These are phyloP conservation scores for Hormaphis cornu DNA, from an alignment of 1,140 invertebrate genomes.

Conservation along the genomic window DNA sequence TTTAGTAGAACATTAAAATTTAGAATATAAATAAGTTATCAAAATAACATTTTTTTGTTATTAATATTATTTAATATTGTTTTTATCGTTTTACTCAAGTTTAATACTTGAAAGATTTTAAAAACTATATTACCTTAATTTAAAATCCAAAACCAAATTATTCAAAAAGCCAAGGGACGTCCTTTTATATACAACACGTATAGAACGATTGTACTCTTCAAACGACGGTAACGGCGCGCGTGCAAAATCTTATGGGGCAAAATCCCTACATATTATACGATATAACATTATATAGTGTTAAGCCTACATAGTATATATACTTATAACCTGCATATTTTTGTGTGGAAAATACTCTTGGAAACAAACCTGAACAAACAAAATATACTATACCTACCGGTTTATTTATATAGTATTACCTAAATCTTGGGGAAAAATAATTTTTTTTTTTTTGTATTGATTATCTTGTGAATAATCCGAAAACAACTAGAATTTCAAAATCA, in stretches of 20 bases:
- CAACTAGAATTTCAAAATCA: no score
- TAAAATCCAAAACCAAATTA: slow-evolving; percentile 18
- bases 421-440: background rate
- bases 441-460: no score
- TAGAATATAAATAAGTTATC: no score
- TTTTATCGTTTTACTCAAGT: background rate
- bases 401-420: background rate
- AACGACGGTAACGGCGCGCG: background rate
- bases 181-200: slow-evolving; percentile 3
- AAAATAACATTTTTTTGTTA: background rate
- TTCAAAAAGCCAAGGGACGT: slow-evolving; percentile 31
- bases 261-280: background rate
- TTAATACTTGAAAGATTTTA: slow-evolving; percentile 12
- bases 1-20: no score
- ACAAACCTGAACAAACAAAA: background rate
- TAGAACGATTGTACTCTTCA: background rate
- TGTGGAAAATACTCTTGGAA: background rate
- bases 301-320: background rate
- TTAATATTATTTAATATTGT: background rate
- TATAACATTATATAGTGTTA: background rate
- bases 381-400: background rate
- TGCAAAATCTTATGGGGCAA: slow-evolving; percentile 22
- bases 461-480: no score
- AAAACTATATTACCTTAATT: slow-evolving; percentile 9
- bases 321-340: background rate